A percentile compares a stretch with the other conserved stretches of the same genome.
Evolutionary conservation across 2,797 vertebrate species (phyloP).

Genomic region (Spinus pinus): DNA sequence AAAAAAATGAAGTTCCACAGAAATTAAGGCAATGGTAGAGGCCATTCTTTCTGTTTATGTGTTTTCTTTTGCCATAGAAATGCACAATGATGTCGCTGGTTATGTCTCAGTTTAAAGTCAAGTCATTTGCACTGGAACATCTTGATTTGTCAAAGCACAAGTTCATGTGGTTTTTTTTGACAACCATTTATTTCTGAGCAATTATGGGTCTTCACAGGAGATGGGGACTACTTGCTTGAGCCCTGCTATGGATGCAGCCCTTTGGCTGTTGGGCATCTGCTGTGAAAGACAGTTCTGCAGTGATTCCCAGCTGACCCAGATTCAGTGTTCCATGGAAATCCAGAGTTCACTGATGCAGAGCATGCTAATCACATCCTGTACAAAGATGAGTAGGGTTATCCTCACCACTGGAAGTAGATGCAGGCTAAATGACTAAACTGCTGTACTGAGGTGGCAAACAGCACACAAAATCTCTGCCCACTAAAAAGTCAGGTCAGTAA

Average conservation of each 20-base stretch:
- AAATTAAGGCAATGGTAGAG: neutral
- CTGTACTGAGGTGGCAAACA: accelerated
- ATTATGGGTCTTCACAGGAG: neutral
- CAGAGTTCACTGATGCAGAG: neutral
- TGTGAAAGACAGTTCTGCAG: neutral
- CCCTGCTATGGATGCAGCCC: neutral
- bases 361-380: neutral
- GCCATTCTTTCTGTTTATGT: neutral
- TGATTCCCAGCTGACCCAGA: neutral
- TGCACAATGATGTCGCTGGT: accelerated
- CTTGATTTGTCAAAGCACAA: neutral
- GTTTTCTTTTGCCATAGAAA: neutral
- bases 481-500: neutral
- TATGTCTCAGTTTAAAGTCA: neutral
- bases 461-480: neutral
- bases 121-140: neutral
- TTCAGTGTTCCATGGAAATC: neutral
- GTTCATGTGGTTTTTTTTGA: neutral
- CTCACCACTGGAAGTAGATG: neutral
- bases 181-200: neutral
- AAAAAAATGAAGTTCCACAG: neutral
- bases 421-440: neutral
- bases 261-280: neutral
- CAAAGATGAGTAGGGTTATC: neutral
- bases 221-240: too few relatives aligned